Conservation (phyloP, 2,888 invertebrate genomes). For the Pandemis cinnamomeana region DNA sequence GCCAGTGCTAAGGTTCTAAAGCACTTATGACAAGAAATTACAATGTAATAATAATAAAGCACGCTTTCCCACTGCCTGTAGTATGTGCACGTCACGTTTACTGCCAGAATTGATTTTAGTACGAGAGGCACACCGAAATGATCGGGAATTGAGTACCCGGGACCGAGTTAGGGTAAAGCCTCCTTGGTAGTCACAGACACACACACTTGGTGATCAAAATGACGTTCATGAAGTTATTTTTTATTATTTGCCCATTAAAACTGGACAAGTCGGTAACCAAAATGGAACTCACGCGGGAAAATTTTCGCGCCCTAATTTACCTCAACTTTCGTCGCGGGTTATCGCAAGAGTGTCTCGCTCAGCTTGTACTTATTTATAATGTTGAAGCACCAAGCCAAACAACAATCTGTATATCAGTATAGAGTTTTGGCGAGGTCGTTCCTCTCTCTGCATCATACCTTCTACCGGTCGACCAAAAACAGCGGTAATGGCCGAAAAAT, state of each 20-base stretch:
- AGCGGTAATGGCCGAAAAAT: constrained; percentile 6
- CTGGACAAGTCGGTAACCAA: neutral
- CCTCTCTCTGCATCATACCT: neutral
- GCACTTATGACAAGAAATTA: no score
- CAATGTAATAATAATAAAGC: no score
- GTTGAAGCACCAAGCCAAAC: constrained; percentile 9
- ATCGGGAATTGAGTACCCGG: neutral
- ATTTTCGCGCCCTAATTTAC: constrained; percentile 11
- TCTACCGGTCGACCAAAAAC: constrained; percentile 11
- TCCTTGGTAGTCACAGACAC: neutral
- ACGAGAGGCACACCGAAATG: constrained; percentile 7
- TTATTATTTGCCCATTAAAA: neutral
- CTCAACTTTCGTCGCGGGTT: constrained; percentile 6
- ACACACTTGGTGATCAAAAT: neutral
- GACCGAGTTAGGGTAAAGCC: neutral
- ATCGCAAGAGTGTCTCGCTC: constrained; percentile 8
- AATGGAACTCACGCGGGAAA: neutral
- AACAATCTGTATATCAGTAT: neutral
- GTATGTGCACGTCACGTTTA: no score
- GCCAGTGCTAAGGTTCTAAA: no score
- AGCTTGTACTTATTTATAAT: constrained; percentile 8
- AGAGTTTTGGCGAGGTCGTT: neutral
- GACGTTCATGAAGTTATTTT: neutral
- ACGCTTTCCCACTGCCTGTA: no score
- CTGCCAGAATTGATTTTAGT: no score